Evolutionary conservation across 1,140 invertebrate genomes (phyloP).

Genomic region (Bombus pascuorum): DNA sequence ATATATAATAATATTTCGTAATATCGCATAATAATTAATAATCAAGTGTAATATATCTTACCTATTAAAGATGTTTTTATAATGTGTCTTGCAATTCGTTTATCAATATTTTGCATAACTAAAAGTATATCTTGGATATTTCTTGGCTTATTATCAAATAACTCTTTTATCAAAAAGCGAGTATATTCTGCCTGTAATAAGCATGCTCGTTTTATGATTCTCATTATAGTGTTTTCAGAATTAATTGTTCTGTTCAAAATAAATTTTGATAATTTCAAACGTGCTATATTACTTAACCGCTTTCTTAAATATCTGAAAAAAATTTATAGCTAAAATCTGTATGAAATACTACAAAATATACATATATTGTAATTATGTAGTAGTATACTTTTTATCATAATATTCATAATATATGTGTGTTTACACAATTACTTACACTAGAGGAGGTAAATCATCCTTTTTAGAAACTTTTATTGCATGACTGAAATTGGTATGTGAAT

Average conservation of each 20-base stretch:
- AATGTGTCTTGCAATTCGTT: not conserved
- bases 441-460: not conserved
- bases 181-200: conserved; percentile 16
- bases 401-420: not conserved
- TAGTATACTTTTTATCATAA: not conserved
- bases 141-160: not conserved
- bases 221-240: conserved; percentile 1
- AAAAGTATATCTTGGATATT: not conserved
- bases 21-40: not conserved
- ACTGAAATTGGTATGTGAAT: not conserved
- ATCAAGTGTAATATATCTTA: not conserved
- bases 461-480: not conserved
- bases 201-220: not conserved
- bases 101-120: conserved; percentile 10
- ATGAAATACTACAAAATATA: not conserved
- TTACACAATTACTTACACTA: conserved; percentile 2
- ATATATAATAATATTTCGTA: not conserved
- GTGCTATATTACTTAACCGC: not conserved
- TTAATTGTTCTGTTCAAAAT: conserved; percentile 7
- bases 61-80: conserved; percentile 6
- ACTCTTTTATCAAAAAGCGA: not conserved
- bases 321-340: not conserved
- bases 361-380: too few relatives aligned
- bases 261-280: conserved; percentile 22
- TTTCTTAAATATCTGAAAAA: not conserved